phyloP scores from a whole-genome alignment of 2,888 invertebrate genomes.

The Agrenia bidenticulata region DNA sequence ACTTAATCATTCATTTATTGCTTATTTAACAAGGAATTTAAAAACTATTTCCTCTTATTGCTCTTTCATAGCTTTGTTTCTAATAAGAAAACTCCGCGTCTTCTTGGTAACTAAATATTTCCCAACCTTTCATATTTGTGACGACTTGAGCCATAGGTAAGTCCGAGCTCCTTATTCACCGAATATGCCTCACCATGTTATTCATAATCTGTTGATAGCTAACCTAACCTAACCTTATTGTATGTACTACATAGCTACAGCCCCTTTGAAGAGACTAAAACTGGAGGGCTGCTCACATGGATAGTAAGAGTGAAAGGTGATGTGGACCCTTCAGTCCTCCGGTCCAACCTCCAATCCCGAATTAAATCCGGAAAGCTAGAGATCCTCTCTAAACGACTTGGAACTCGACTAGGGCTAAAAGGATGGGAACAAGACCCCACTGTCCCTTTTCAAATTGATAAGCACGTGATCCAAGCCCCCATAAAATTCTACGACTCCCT shows the following conservation, averaged over 20 bases:
- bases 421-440: background rate
- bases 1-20: too few relatives aligned
- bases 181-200: too few relatives aligned
- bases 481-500: slow-evolving; percentile 8
- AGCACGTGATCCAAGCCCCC: slow-evolving; percentile 4
- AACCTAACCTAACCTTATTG: too few relatives aligned
- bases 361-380: background rate
- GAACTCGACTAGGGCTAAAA: background rate
- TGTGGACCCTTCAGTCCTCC: background rate
- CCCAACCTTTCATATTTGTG: background rate
- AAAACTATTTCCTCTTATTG: too few relatives aligned
- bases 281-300: background rate
- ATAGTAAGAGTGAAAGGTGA: slow-evolving; percentile 15
- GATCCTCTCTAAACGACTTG: background rate
- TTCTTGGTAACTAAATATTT: background rate
- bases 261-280: too few relatives aligned
- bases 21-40: too few relatives aligned
- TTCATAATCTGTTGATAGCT: too few relatives aligned
- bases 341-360: background rate
- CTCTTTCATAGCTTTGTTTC: background rate
- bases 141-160: slow-evolving; percentile 11
- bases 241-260: too few relatives aligned
- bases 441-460: background rate
- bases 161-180: too few relatives aligned
- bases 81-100: background rate